A percentile compares a stretch with the other conserved stretches of the same genome.
These are phyloP conservation scores for Porites cylindrica DNA, from an alignment of 92 coral and sea anemone species.

Conservation along the genomic window DNA sequence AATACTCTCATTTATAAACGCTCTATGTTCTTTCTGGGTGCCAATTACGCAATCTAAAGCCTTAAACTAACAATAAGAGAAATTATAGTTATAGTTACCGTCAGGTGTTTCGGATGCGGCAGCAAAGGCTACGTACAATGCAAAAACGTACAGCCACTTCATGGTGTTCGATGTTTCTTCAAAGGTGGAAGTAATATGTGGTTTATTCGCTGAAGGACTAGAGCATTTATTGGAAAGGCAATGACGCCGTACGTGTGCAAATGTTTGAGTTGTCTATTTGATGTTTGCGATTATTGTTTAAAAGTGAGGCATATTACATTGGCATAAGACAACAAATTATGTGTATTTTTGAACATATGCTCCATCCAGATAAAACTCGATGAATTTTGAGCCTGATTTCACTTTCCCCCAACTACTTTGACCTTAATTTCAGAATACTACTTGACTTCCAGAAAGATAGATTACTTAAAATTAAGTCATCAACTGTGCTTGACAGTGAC, in stretches of 20 bases:
- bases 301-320: neutral
- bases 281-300: neutral
- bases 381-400: too few relatives aligned
- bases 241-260: neutral
- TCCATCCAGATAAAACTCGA: too few relatives aligned
- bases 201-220: neutral
- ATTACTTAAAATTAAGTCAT: too few relatives aligned
- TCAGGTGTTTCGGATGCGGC: slow-evolving; percentile 50
- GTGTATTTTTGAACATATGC: neutral
- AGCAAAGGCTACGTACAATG: slow-evolving; percentile 16
- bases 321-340: neutral
- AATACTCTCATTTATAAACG: too few relatives aligned
- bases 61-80: too few relatives aligned
- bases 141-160: slow-evolving; percentile 53
- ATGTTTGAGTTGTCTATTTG: neutral
- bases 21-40: neutral
- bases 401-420: too few relatives aligned
- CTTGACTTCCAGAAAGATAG: too few relatives aligned
- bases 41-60: neutral
- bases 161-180: slow-evolving; percentile 19
- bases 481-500: too few relatives aligned
- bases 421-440: too few relatives aligned
- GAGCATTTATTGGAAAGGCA: slow-evolving; percentile 3
- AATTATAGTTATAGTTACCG: slow-evolving; percentile 8
- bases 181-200: neutral